These are phyloP conservation scores for Diploptera punctata DNA, from an alignment of 2,888 invertebrate genomes.

Conservation along the genomic window DNA sequence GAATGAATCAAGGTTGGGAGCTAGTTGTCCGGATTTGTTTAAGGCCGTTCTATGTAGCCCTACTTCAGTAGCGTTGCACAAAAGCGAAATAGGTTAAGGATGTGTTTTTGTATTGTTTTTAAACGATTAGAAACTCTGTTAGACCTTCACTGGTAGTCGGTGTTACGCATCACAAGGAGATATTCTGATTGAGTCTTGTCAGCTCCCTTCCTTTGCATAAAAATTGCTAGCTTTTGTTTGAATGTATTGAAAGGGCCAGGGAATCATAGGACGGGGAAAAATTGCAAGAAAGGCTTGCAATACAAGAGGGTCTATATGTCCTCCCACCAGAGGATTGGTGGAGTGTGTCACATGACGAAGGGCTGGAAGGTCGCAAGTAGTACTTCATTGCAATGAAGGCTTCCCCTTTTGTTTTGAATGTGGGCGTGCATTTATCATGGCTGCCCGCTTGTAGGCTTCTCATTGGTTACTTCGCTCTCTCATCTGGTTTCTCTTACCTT, in stretches of 20 bases:
- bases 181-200: constrained; percentile 16
- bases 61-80: too few relatives aligned
- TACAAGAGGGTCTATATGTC: constrained; percentile 27
- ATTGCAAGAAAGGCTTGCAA: constrained; percentile 25
- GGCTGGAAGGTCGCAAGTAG: constrained; percentile 40
- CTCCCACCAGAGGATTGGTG: too few relatives aligned
- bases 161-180: too few relatives aligned
- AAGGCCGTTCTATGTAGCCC: too few relatives aligned
- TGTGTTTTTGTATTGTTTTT: too few relatives aligned
- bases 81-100: too few relatives aligned
- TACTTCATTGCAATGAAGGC: constrained; percentile 42
- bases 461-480: constrained; percentile 39
- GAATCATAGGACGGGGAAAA: constrained; percentile 33
- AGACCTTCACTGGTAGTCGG: too few relatives aligned
- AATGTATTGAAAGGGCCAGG: constrained; percentile 38
- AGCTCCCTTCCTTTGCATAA: constrained; percentile 34
- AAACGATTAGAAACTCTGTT: too few relatives aligned
- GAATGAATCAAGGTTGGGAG: too few relatives aligned
- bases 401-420: constrained; percentile 38
- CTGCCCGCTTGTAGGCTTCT: constrained; percentile 33
- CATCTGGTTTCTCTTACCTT: constrained; percentile 13
- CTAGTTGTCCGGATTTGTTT: too few relatives aligned
- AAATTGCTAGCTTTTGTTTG: constrained; percentile 41
- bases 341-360: constrained; percentile 49
- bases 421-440: constrained; percentile 36